phyloP scores from a whole-genome alignment of 2,797 vertebrate species.

The Brotula barbata region DNA sequence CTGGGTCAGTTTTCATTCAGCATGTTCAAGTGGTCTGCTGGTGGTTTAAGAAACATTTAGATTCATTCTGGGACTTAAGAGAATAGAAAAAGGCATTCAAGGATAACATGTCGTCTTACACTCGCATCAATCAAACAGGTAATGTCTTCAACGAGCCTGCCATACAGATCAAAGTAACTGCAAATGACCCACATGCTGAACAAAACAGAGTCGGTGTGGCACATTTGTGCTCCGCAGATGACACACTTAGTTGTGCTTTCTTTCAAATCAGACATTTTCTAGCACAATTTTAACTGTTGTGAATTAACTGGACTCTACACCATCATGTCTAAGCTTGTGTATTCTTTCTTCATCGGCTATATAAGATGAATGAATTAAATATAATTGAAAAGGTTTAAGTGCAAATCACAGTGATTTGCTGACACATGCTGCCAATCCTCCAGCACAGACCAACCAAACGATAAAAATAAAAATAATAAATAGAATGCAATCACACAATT shows the following conservation, averaged over 20 bases:
- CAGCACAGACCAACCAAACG: constrained; percentile 81
- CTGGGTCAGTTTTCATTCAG: constrained; percentile 72
- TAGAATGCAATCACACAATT: constrained; percentile 85
- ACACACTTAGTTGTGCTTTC: constrained; percentile 70
- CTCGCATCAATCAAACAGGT: constrained; percentile 36
- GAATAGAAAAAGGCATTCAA: constrained; percentile 52
- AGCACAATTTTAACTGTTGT: constrained; percentile 43
- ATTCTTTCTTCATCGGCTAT: constrained; percentile 63
- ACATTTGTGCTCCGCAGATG: constrained; percentile 61
- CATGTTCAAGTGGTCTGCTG: constrained; percentile 79
- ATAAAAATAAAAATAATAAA: constrained; percentile 79
- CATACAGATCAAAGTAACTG: constrained; percentile 47
- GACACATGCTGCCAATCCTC: constrained; percentile 80
- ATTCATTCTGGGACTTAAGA: constrained; percentile 31
- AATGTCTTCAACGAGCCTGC: constrained; percentile 35
- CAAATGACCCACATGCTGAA: constrained; percentile 69
- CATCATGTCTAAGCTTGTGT: constrained; percentile 59
- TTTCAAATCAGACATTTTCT: constrained; percentile 52
- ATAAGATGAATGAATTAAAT: constrained; percentile 74
- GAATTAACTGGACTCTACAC: constrained; percentile 64
- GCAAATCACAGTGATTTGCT: constrained; percentile 70
- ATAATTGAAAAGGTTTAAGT: constrained; percentile 66
- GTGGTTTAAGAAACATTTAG: constrained; percentile 73
- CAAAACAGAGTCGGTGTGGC: constrained; percentile 61
- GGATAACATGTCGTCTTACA: constrained; percentile 25